Evolutionary conservation across 1,140 invertebrate species (phyloP).

Genomic region (Drosophila melanogaster): DNA sequence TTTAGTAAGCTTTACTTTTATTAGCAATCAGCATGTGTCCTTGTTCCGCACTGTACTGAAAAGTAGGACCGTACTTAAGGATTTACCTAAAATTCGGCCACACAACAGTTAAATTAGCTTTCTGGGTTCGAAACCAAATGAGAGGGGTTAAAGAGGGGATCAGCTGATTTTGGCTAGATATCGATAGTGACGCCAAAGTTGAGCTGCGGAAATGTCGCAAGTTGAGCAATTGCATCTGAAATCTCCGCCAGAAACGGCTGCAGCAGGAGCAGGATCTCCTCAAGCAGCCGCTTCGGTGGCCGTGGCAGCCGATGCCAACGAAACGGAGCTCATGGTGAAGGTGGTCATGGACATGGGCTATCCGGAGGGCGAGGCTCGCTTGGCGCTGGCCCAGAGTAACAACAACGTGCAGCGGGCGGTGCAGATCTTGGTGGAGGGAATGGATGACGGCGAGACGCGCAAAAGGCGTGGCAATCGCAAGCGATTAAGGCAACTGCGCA

Average conservation of each 20-base stretch:
- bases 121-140: constrained; percentile 2
- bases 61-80: neutral
- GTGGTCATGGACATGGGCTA: constrained; percentile 66
- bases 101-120: neutral
- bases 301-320: constrained; percentile 14
- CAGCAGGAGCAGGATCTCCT: constrained; percentile 9
- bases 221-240: neutral
- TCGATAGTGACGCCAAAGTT: neutral
- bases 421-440: constrained; percentile 57
- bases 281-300: neutral
- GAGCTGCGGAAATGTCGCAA: constrained; percentile 1
- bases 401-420: constrained; percentile 70
- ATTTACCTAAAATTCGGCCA: neutral
- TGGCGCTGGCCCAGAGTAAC: constrained; percentile 40
- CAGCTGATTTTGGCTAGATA: constrained; percentile 1
- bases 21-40: too few relatives aligned
- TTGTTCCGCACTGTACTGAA: neutral
- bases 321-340: constrained; percentile 33
- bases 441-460: neutral
- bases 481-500: constrained; percentile 22
- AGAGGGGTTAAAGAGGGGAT: neutral
- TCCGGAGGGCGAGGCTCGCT: constrained; percentile 46
- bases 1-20: neutral
- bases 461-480: constrained; percentile 23
- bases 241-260: neutral